Evolutionary conservation across 2,888 invertebrate species (phyloP).

Genomic region (Ernsta delagoae): DNA sequence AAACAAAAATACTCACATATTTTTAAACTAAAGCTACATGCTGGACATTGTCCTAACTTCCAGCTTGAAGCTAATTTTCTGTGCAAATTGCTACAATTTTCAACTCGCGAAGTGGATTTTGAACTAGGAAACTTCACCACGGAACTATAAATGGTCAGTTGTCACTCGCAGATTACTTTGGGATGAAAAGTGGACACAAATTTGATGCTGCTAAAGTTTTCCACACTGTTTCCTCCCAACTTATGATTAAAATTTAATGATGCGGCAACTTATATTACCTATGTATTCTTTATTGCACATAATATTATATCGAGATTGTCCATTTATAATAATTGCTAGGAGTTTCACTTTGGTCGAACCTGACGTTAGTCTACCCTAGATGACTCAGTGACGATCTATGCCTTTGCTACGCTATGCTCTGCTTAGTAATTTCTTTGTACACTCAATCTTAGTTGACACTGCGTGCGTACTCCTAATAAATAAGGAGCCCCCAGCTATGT

Average conservation of each 20-base stretch:
- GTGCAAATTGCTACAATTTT: conserved; percentile 53
- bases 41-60: not conserved
- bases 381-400: not conserved
- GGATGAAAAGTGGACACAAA: conserved; percentile 44
- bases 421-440: not conserved
- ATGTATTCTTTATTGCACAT: too few relatives aligned
- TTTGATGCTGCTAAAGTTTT: conserved; percentile 69
- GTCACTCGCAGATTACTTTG: conserved; percentile 49
- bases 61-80: conserved; percentile 1
- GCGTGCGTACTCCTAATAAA: conserved; percentile 66
- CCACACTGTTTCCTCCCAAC: conserved; percentile 4
- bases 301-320: too few relatives aligned
- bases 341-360: too few relatives aligned
- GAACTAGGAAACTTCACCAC: conserved; percentile 53
- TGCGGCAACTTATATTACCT: too few relatives aligned
- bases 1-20: too few relatives aligned
- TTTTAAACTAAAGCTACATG: too few relatives aligned
- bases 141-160: conserved; percentile 59
- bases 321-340: too few relatives aligned
- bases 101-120: conserved; percentile 44
- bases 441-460: conserved; percentile 42
- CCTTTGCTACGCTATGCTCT: not conserved
- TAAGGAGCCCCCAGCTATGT: conserved; percentile 50
- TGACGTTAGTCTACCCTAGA: too few relatives aligned
- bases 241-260: not conserved